Base-by-base conservation (phyloP, 2,113 vertebrate species). In the Tachycineta bicolor region DNA sequence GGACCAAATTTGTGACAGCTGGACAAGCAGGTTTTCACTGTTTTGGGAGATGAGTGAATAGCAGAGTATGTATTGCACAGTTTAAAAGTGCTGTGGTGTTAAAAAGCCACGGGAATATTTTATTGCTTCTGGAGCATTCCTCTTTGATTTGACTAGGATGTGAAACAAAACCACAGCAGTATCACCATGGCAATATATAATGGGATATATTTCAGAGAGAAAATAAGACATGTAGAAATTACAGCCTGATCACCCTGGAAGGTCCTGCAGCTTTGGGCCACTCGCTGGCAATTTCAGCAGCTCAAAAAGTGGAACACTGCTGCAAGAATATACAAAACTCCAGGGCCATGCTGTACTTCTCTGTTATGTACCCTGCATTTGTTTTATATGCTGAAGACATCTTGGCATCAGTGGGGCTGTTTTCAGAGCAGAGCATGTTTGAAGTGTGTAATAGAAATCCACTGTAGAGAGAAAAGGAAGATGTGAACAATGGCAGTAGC, bases 381-480 rank as follows among this genome's bases (percentile, higher is more conserved):
- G n/a, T 65, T 96, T 95, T 64, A 69, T 87, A 29, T 89, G 74
- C 91, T 82, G 87, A 78, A 95, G 89, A 76, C 29, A 84, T 82
- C 67, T 85, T 91, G 84, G 93, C 91, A 94, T 95, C 93, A 95
- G 11, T 90, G 78, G 74, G 75, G 67, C 52, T 86, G 59, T 87
- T 94, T 77, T 86, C 90, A 80, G 93, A 93, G 82, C 56, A 74
- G 71, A 62, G 7, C 43, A 31, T 67, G 63, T 93, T 95, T 95
- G 85, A 93, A 93, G 88, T 90, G 68, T 93, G 46, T 39, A 59
- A 56, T 2, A 94, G 83, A 87, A 87, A 93, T 94, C 63, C 59
- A 50, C 69, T 75, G 67, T 23, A 83, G 70, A 77, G 49, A 68
- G 87, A 50, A 70, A 50, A 88, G 59, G 81, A 74, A 74, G 86